A percentile compares a stretch with the other conserved stretches of the same genome.
phyloP scores from a whole-genome alignment of 2,888 invertebrate genomes.

The Callosobruchus maculatus region DNA sequence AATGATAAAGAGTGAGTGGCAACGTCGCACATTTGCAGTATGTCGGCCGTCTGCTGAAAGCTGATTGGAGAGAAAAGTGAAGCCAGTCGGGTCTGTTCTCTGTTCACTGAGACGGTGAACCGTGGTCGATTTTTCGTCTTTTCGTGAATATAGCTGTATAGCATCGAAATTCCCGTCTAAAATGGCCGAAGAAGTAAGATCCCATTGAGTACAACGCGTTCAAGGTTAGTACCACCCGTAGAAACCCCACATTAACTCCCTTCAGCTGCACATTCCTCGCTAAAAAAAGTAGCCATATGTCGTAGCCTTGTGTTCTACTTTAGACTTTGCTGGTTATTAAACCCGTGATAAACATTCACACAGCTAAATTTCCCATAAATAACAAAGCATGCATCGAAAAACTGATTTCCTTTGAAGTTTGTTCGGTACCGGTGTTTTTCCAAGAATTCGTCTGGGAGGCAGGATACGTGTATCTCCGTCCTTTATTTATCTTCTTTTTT shows the following conservation, averaged over 20 bases:
- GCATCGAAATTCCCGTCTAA: neutral
- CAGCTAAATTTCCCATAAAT: neutral
- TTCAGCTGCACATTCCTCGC: slow-evolving; percentile 1
- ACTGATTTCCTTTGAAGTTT: slow-evolving; percentile 3
- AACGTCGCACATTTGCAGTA: neutral
- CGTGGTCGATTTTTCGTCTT: neutral
- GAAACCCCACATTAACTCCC: neutral
- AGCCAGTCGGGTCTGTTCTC: slow-evolving; percentile 16
- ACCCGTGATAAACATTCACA: neutral
- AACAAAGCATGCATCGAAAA: neutral
- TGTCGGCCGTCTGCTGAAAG: neutral
- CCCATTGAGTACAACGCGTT: neutral
- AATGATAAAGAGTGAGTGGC: neutral
- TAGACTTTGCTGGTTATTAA: slow-evolving; percentile 5
- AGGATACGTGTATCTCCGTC: neutral
- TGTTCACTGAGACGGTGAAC: neutral
- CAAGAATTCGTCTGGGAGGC: slow-evolving; percentile 33
- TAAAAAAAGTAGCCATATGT: slow-evolving; percentile 35
- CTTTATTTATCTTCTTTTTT: neutral
- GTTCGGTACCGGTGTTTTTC: slow-evolving; percentile 24
- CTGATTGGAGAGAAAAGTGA: slow-evolving; percentile 9
- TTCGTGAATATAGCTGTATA: neutral
- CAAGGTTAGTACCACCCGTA: neutral
- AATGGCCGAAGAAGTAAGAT: neutral
- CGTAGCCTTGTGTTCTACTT: slow-evolving; percentile 29